These are phyloP conservation scores for Phylloscopus whistleri DNA, from an alignment of 2,113 vertebrate species.

Conservation along the genomic window DNA sequence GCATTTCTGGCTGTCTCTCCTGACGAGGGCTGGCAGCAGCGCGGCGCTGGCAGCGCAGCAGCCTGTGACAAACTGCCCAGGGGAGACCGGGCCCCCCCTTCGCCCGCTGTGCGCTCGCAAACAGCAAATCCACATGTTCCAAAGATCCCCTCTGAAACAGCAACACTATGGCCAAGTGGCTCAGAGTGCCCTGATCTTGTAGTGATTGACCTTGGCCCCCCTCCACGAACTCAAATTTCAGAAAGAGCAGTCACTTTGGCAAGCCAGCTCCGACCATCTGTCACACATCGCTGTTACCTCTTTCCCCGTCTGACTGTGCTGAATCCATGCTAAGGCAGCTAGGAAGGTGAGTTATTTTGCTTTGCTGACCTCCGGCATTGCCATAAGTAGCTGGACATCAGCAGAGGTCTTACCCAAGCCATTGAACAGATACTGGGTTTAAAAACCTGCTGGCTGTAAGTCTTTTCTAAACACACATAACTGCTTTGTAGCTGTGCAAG, in stretches of 20 bases:
- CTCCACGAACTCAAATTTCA: background rate
- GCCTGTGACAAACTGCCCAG: background rate
- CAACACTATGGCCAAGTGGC: background rate
- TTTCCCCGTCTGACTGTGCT: background rate
- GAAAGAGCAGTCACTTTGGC: background rate
- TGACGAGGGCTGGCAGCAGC: background rate
- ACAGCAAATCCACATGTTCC: background rate
- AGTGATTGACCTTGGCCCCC: conserved; percentile 10
- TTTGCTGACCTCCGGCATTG: background rate
- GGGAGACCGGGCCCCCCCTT: background rate
- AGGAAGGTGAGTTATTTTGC: background rate
- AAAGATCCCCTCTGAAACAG: background rate
- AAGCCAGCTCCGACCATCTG: background rate
- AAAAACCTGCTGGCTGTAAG: background rate
- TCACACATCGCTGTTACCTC: background rate
- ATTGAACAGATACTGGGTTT: background rate
- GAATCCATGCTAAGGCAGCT: background rate
- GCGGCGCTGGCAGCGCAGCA: background rate
- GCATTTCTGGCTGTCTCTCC: background rate
- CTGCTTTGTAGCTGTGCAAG: background rate
- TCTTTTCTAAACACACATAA: background rate
- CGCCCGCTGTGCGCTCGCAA: background rate
- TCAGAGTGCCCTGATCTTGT: background rate
- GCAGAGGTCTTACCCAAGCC: background rate
- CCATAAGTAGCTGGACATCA: background rate